phyloP scores from a whole-genome alignment of 37 sponge, comb jelly and placozoan species.

The Oscarella lobularis region DNA sequence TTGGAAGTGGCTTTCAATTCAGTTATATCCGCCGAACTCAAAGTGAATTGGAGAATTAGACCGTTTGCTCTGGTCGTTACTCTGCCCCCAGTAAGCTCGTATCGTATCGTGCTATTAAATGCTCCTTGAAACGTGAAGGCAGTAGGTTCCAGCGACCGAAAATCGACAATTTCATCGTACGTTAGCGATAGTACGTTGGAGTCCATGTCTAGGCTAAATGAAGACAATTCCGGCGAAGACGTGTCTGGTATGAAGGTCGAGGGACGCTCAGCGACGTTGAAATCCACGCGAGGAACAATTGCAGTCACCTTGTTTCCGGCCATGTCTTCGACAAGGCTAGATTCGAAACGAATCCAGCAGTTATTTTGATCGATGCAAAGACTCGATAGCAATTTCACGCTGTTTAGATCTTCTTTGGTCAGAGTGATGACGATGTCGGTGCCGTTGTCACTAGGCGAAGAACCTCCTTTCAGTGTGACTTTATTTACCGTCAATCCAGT shows the following conservation, averaged over 20 bases:
- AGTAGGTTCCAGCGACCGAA: slow-evolving; percentile 24
- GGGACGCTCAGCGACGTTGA: slow-evolving; percentile 7
- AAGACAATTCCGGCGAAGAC: slow-evolving; percentile 26
- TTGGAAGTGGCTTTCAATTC: slow-evolving; percentile 32
- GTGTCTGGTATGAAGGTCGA: slow-evolving; percentile 35
- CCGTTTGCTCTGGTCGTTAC: slow-evolving; percentile 19
- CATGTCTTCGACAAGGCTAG: slow-evolving; percentile 39
- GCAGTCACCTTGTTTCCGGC: slow-evolving; percentile 37
- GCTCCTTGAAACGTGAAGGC: slow-evolving; percentile 55
- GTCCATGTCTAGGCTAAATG: slow-evolving; percentile 54
- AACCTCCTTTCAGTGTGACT: slow-evolving; percentile 23
- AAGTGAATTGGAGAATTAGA: slow-evolving; percentile 20
- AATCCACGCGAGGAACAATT: neutral
- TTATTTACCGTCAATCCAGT: slow-evolving; percentile 13
- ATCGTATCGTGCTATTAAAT: slow-evolving; percentile 31
- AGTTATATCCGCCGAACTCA: slow-evolving; percentile 61
- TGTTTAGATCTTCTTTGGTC: neutral
- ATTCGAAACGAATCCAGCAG: slow-evolving; percentile 48
- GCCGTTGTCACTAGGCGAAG: slow-evolving; percentile 3
- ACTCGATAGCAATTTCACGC: neutral
- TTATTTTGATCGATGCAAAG: slow-evolving; percentile 8
- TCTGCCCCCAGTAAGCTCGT: slow-evolving; percentile 46
- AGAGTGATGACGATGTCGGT: slow-evolving; percentile 38
- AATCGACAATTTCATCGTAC: slow-evolving; percentile 60
- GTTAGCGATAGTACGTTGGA: slow-evolving; percentile 22